These are phyloP conservation scores for Seira musarum DNA, from an alignment of 2,888 invertebrate species.

Conservation along the genomic window DNA sequence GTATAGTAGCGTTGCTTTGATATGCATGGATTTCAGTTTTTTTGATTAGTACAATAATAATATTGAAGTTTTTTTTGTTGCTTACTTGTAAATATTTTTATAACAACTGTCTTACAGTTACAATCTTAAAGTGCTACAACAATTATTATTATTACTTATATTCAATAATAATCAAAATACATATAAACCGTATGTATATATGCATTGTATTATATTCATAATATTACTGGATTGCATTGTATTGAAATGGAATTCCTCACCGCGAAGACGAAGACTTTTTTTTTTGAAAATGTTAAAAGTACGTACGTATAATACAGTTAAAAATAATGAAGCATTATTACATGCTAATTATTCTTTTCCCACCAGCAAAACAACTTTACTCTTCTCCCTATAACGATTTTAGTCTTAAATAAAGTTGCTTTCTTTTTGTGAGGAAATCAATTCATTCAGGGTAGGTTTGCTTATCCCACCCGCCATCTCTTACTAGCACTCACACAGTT, in stretches of 20 bases:
- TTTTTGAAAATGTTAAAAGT: background rate
- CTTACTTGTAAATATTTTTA: background rate
- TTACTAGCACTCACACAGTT: too few species aligned
- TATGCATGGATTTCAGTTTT: constrained; percentile 62
- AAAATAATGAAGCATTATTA: background rate
- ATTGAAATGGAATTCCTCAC: background rate
- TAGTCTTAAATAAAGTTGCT: too few species aligned
- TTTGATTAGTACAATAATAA: constrained; percentile 47
- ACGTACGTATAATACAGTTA: constrained; percentile 16
- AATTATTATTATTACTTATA: constrained; percentile 2
- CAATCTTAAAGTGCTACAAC: too few species aligned
- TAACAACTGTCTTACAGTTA: background rate
- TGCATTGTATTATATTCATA: background rate
- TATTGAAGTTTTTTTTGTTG: constrained; percentile 26
- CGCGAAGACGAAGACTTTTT: background rate
- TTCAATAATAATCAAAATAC: too few species aligned
- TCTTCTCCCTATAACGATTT: too few species aligned
- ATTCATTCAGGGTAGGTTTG: too few species aligned
- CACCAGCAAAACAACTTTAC: too few species aligned
- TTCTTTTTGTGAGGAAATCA: too few species aligned
- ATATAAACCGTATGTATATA: too few species aligned
- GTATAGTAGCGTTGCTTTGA: constrained; percentile 35
- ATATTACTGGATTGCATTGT: too few species aligned
- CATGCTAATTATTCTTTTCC: too few species aligned
- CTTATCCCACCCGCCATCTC: too few species aligned